Evolutionary conservation across 2,797 vertebrate genomes (phyloP).

Genomic region (Psittacula echo): DNA sequence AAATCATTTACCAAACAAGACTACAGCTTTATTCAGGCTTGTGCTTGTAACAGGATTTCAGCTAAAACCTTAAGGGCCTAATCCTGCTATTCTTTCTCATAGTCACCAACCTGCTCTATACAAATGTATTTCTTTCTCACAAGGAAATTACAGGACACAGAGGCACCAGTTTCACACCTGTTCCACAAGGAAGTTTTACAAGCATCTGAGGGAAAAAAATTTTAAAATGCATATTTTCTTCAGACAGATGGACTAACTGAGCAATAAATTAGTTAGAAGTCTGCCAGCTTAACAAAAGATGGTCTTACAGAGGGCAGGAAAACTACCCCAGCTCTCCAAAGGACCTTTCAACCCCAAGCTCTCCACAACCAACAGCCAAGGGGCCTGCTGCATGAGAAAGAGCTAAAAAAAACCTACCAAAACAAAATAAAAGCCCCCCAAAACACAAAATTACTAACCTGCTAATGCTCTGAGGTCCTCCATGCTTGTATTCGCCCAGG

Average conservation of each 20-base stretch:
- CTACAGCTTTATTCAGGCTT: neutral
- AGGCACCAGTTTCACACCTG: neutral
- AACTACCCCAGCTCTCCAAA: neutral
- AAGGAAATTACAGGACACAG: neutral
- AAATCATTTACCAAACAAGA: neutral
- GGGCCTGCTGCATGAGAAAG: neutral
- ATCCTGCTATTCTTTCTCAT: neutral
- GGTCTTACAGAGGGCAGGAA: neutral
- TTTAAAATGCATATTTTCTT: neutral
- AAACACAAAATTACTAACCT: neutral
- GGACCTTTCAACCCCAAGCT: neutral
- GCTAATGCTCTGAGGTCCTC: neutral
- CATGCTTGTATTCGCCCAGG: rapidly evolving
- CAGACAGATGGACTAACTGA: neutral
- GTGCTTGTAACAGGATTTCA: neutral
- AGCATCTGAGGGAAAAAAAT: rapidly evolving
- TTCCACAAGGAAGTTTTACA: neutral
- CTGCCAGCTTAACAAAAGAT: neutral
- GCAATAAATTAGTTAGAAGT: neutral
- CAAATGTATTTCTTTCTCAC: neutral
- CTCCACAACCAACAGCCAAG: neutral
- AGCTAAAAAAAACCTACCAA: neutral
- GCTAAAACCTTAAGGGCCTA: neutral
- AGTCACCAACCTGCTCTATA: neutral
- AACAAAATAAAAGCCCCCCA: neutral